Base-by-base conservation (phyloP, 1,140 invertebrate genomes). In the Drosophila nigrodunni region DNA sequence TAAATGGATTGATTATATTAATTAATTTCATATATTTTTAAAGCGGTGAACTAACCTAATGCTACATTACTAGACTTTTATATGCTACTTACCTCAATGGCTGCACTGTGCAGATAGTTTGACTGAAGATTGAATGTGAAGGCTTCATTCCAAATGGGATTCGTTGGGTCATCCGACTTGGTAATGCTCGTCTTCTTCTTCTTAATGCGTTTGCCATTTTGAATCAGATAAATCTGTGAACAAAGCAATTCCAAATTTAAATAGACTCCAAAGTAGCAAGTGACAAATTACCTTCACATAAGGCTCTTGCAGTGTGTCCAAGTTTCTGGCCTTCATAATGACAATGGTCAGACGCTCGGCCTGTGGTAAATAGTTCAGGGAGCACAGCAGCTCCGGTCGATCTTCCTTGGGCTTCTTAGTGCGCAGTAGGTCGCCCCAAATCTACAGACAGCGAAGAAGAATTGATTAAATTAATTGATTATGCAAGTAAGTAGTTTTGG, bases 121-220 rank as follows among this genome's bases (percentile, higher is more conserved):
- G 96, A 95, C 52, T 96, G 93, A 79, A 98, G 94, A 92, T 97
- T 98, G 92, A 98, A 99, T 10, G 96, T 96, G 77, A 98, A 95
- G 4, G 97, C 97, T 93, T 99, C 97, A 92, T 98, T 98, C 96
- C 98, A 99, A 7, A 98, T 96, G n/a, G 98, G 97, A 93, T 97
- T 97, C 43, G 95, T 94, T 10, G 96, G 97, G 82, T 96, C 96
- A 92, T 97, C 96, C 66, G 97, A 95, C 54, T 97, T 96, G 30
- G 97, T 96, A 4, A 96, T 96, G 92, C 97, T 97, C 89, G 97
- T 98, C 94, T 98, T 98, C 93, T 98, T 98, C 74, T 94, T 94
- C 93, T 98, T 99, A n/a, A 96, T 94, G 61, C 95, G 94, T 82
- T 96, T 97, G 21, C 97, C 97, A 78, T 97, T 97, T 64, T 97